Conservation (phyloP, 2,888 invertebrate species). For the Agapostemon virescens region DNA sequence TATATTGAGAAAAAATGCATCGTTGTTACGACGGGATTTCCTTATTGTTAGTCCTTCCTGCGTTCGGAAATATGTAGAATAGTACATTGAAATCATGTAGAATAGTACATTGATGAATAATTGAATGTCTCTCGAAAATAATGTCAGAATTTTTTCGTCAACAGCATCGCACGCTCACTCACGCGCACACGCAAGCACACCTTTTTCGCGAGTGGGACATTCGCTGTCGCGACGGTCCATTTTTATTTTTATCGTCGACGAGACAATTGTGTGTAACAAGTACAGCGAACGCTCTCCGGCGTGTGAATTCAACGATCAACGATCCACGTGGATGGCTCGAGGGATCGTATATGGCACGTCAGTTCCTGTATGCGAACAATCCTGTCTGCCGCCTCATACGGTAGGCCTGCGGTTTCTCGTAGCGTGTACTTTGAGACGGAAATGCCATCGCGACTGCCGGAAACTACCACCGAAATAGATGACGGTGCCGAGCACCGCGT, state of each 20-base stretch:
- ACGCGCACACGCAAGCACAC: not conserved
- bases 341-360: conserved; percentile 57
- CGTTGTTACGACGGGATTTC: too few species aligned
- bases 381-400: conserved; percentile 65
- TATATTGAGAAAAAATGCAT: too few species aligned
- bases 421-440: conserved; percentile 62
- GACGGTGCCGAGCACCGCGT: conserved; percentile 35
- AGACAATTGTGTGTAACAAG: conserved; percentile 34
- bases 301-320: conserved; percentile 56
- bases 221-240: not conserved
- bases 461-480: conserved; percentile 64
- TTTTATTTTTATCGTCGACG: conserved; percentile 28
- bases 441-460: conserved; percentile 65
- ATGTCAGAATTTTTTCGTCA: not conserved
- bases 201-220: not conserved
- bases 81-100: too few species aligned
- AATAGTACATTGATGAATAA: too few species aligned
- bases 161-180: not conserved
- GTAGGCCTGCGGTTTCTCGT: conserved; percentile 70
- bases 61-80: too few species aligned
- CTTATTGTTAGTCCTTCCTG: too few species aligned
- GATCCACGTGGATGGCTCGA: conserved; percentile 54
- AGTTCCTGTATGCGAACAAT: conserved; percentile 68
- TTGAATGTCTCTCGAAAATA: not conserved
- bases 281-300: conserved; percentile 34